Evolutionary conservation across 2,797 vertebrate species (phyloP).

Genomic region (Melanotaenia pygmaea): DNA sequence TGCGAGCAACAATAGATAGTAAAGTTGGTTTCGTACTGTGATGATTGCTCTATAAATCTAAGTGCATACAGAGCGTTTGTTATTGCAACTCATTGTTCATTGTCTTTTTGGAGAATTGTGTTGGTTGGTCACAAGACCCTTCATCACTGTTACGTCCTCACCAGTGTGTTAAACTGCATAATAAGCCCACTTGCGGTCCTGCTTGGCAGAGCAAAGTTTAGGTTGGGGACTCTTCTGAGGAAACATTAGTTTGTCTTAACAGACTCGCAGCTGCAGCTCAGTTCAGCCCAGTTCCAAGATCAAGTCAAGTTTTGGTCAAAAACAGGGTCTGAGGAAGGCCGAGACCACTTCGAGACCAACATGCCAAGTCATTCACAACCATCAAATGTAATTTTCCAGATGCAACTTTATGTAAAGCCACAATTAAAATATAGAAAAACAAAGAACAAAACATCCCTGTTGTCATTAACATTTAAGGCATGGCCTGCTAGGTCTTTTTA

Average conservation of each 20-base stretch:
- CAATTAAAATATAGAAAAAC: not conserved
- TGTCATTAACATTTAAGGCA: no score
- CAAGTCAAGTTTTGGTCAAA: conserved; percentile 5
- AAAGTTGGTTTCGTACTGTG: conserved; percentile 71
- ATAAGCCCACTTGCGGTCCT: not conserved
- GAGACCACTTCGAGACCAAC: not conserved
- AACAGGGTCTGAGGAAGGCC: not conserved
- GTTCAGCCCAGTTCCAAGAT: conserved; percentile 3
- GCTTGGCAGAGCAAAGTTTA: conserved; percentile 6
- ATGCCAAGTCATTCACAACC: not conserved
- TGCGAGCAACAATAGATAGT: conserved; percentile 67
- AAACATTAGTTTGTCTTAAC: conserved; percentile 13
- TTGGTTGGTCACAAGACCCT: conserved; percentile 17
- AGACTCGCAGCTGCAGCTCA: not conserved
- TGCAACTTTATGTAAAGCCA: not conserved
- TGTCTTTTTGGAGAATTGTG: conserved; percentile 42
- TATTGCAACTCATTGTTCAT: conserved; percentile 70
- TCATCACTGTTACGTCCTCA: conserved; percentile 15
- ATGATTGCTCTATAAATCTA: conserved; percentile 81
- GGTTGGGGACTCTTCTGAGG: conserved; percentile 31
- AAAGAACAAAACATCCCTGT: no score
- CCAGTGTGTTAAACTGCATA: not conserved
- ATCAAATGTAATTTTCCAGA: conserved; percentile 7
- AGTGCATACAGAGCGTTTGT: conserved; percentile 36
- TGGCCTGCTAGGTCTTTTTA: no score